phyloP scores from a whole-genome alignment of 1,140 invertebrate genomes.

The Sycobia sp. region DNA sequence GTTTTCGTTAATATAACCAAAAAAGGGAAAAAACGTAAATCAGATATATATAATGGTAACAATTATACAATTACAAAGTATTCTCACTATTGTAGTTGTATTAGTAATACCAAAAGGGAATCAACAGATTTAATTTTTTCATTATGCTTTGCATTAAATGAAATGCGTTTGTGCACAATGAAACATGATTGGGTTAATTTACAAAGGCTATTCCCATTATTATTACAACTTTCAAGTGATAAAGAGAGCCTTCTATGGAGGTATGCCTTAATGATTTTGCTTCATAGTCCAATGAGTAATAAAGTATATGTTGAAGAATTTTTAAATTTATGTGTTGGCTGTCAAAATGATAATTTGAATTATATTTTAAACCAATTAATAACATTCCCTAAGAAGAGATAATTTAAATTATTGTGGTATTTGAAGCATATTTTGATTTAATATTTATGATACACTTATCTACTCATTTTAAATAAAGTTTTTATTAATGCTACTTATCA shows the following conservation, averaged over 20 bases:
- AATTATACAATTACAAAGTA: constrained; percentile 9
- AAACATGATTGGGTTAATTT: constrained; percentile 37
- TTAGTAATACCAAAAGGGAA: constrained; percentile 12
- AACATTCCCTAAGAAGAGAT: constrained; percentile 11
- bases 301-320: constrained; percentile 26
- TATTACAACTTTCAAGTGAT: constrained; percentile 26
- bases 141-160: constrained; percentile 9
- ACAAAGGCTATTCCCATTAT: constrained; percentile 34
- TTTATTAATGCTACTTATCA: background rate
- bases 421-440: background rate
- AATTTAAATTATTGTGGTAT: background rate
- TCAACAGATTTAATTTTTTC: constrained; percentile 2
- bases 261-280: constrained; percentile 34
- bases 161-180: constrained; percentile 35
- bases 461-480: background rate
- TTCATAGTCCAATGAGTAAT: constrained; percentile 35
- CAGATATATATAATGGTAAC: background rate
- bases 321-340: constrained; percentile 35
- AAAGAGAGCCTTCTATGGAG: constrained; percentile 37
- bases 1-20: constrained; percentile 4
- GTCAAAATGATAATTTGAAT: constrained; percentile 17
- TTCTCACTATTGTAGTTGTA: constrained; percentile 6
- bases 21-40: constrained; percentile 4
- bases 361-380: constrained; percentile 18
- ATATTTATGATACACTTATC: background rate